A percentile compares a stretch with the other conserved stretches of the same genome.
phyloP scores from a whole-genome alignment of 2,113 vertebrate genomes.

The Leptobrachium ailaonicum region DNA sequence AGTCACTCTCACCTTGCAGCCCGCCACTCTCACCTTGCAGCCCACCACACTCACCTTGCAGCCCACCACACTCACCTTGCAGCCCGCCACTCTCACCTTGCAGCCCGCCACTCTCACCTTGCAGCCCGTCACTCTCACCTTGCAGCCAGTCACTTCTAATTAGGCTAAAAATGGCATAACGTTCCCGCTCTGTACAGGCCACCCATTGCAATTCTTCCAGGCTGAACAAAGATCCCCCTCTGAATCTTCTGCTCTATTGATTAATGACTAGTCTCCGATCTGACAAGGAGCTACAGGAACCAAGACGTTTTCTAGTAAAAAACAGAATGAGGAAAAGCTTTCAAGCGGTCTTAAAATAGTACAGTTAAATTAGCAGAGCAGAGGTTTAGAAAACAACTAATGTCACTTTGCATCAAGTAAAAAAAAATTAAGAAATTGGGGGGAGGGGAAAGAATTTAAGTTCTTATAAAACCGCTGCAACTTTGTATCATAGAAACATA shows the following conservation, averaged over 20 bases:
- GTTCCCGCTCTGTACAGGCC: not conserved
- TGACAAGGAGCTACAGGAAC: constrained; percentile 31
- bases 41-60: too few relatives aligned
- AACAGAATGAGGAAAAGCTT: not conserved
- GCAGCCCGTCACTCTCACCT: too few relatives aligned
- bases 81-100: too few relatives aligned
- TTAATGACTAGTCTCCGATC: constrained; percentile 39
- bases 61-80: too few relatives aligned
- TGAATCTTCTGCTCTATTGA: constrained; percentile 36
- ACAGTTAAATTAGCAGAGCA: constrained; percentile 8
- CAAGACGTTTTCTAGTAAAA: constrained; percentile 5
- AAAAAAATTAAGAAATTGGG: too few relatives aligned
- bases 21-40: too few relatives aligned
- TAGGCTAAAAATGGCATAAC: constrained; percentile 19
- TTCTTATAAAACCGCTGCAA: too few relatives aligned
- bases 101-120: too few relatives aligned
- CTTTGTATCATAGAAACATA: too few relatives aligned
- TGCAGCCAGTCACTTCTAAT: constrained; percentile 23
- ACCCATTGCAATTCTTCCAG: constrained; percentile 27
- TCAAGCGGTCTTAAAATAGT: constrained; percentile 33
- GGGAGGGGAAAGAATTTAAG: too few relatives aligned
- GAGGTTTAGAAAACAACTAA: not conserved
- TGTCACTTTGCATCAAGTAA: not conserved
- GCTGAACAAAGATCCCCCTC: constrained; percentile 20
- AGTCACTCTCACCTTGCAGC: too few relatives aligned